Evolutionary conservation across 2,113 vertebrate species (phyloP), one percentile per base, ranked within the genome.

Genomic region (Megaceryle maxima): DNA sequence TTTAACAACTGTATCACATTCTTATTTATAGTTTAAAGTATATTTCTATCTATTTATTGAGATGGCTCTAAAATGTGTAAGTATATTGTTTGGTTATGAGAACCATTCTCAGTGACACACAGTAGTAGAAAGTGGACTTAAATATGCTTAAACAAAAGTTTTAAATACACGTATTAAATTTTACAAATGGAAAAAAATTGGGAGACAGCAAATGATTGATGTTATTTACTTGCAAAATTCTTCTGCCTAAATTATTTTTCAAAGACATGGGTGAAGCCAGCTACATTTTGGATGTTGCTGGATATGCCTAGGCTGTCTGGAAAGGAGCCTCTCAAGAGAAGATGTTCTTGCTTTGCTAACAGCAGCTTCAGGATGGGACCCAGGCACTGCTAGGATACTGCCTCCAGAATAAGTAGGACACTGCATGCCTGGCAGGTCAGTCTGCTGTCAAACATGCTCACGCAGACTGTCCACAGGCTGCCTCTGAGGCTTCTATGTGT

Each of bases 271-370:
- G 4, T 63, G 62, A 82, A 78, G 13, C 5, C 31, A 26, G 7
- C 1, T 7, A 2, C 16, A 29, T 57, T 66, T 70, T 43, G 26
- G 9, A 25, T 50, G 16, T 19, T 1, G 0, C 25, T 62, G 41
- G 22, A 22, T 44, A 2, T 56, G 22, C 19, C 33, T 56, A 63
- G 76, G 14, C 21, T 44, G 26, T 19, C 33, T 57, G 53, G 7
- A 39, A 81, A 74, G 60, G 19, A 90, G 2, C 2, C 13, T 7
- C 13, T 53, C 17, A 19, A 25, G 15, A 77, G 24, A 2, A 53
- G 6, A 6, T 15, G 21, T 37, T 5, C 13, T 92, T 25, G 31
- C 20, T 57, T 46, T 82, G 70, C 17, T 17, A 33, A 16, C 21
- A 69, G 41, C 51, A 74, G 31, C 48, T 73, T 59, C 43, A 60